Percentiles rank a stretch among this genome's conserved stretches.
Evolutionary conservation across 2,113 vertebrate species (phyloP).

Genomic region (Anarhynchus alexandrinus): DNA sequence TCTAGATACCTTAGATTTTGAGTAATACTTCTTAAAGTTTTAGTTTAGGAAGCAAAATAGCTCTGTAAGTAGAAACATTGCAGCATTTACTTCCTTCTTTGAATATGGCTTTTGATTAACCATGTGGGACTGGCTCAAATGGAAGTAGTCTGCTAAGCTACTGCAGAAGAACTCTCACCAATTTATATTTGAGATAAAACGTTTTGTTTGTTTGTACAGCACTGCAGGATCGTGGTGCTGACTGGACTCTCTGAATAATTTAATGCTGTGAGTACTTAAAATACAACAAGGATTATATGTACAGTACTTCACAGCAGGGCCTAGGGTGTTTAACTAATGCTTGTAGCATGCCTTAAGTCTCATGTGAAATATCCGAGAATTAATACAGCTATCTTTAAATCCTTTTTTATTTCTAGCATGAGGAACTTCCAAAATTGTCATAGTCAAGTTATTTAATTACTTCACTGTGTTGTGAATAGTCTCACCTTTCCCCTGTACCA

Average conservation of each 20-base stretch:
- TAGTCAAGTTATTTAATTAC: background rate
- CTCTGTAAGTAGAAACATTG: background rate
- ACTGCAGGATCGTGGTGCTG: background rate
- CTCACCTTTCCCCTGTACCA: background rate
- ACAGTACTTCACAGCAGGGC: background rate
- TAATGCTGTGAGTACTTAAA: background rate
- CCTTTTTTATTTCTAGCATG: background rate
- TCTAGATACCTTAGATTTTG: background rate
- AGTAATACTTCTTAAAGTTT: background rate
- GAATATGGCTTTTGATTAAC: background rate
- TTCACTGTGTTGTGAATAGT: background rate
- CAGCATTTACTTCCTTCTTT: background rate
- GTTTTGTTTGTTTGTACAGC: background rate
- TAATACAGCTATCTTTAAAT: background rate
- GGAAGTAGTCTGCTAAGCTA: background rate
- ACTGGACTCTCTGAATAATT: background rate
- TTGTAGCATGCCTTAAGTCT: background rate
- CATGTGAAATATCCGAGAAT: background rate
- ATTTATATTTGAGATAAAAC: background rate
- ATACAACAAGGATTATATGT: background rate
- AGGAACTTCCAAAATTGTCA: background rate
- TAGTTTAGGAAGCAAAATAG: background rate
- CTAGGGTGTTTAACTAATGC: background rate
- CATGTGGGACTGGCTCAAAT: background rate
- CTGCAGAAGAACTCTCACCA: background rate